Evolutionary conservation across 2,113 vertebrate species (phyloP).

Genomic region (Zosterops borbonicus): DNA sequence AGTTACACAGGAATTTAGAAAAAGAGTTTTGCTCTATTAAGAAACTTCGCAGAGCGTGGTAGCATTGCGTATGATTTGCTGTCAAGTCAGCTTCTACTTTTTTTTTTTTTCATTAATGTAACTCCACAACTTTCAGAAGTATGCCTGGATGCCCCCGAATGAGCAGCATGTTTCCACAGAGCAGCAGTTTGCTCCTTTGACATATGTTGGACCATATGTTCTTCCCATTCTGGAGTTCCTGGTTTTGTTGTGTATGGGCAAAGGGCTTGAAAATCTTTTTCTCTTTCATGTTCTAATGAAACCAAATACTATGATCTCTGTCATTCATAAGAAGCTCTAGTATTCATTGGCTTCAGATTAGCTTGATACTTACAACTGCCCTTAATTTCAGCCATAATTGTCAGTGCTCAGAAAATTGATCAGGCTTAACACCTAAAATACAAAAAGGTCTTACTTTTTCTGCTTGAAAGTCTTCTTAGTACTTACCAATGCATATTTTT

Average conservation of each 20-base stretch:
- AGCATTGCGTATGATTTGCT: background rate
- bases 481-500: background rate
- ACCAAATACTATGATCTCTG: background rate
- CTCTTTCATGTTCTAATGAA: background rate
- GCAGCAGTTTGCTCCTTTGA: conserved; percentile 7
- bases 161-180: background rate
- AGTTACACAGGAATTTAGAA: background rate
- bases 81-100: background rate
- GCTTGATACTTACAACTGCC: background rate
- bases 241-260: background rate
- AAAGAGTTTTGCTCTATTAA: background rate
- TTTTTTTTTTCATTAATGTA: background rate
- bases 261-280: background rate
- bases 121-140: background rate
- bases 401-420: background rate
- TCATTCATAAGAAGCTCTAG: background rate
- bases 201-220: conserved; percentile 6
- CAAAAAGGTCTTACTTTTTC: background rate
- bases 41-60: background rate
- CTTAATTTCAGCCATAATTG: background rate
- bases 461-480: background rate
- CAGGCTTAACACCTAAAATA: background rate
- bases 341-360: background rate
- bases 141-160: background rate
- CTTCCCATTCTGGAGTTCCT: background rate